Evolutionary conservation across 2,888 invertebrate species (phyloP).

Genomic region (Ornithoptera priamus): DNA sequence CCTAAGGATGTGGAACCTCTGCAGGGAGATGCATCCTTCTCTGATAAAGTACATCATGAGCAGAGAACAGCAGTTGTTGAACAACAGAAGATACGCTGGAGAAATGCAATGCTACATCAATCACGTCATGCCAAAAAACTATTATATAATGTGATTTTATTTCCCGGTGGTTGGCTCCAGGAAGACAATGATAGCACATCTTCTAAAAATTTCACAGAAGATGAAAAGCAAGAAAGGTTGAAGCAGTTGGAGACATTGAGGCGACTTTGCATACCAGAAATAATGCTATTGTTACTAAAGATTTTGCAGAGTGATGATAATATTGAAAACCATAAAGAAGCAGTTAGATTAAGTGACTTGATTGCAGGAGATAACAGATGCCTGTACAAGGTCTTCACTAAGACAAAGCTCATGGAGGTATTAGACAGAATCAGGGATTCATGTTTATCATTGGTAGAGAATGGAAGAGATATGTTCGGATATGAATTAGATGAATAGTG

Average conservation of each 20-base stretch:
- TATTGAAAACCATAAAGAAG: conserved; percentile 86
- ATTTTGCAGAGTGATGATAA: conserved; percentile 88
- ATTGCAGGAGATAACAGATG: conserved; percentile 89
- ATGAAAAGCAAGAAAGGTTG: conserved; percentile 76
- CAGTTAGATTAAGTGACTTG: conserved; percentile 86
- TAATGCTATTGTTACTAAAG: conserved; percentile 87
- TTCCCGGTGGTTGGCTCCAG: conserved; percentile 95
- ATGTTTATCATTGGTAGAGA: conserved; percentile 86
- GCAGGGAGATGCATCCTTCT: conserved; percentile 84
- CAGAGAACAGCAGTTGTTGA: conserved; percentile 89
- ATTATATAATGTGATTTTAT: conserved; percentile 91
- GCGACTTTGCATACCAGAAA: conserved; percentile 90
- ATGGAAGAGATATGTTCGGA: conserved; percentile 91
- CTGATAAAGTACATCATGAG: conserved; percentile 93
- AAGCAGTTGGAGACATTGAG: conserved; percentile 88
- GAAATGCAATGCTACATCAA: conserved; percentile 84
- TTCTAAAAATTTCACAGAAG: conserved; percentile 65
- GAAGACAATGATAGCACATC: conserved; percentile 82
- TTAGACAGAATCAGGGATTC: conserved; percentile 89
- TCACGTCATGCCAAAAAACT: conserved; percentile 87
- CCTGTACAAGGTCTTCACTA: conserved; percentile 90
- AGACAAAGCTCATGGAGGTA: conserved; percentile 87
- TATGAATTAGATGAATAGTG: conserved; percentile 72
- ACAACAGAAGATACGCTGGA: conserved; percentile 89
- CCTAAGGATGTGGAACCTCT: conserved; percentile 85